Base-by-base conservation (phyloP, 2,888 invertebrate species). In the Apocheima hispidaria region DNA sequence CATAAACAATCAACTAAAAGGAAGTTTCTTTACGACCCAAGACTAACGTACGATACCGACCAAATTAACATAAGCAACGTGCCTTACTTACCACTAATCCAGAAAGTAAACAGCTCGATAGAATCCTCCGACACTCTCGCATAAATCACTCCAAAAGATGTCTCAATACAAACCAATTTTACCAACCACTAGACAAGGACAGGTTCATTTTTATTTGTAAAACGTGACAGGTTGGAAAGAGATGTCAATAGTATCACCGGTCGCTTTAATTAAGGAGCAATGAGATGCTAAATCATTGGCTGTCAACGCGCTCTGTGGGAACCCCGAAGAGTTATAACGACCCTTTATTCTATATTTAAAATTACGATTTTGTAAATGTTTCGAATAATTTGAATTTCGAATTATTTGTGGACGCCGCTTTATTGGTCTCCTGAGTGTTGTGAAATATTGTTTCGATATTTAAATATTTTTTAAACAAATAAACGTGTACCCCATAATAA, bases 291-390 rank as follows among this genome's bases (percentile, higher is more conserved):
- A 92, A 92, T 92, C 92, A 92, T 90, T 85, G 76, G 82, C 86
- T 89, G 92, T 92, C 92, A 82, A 84, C 91, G 91, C 87, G 78
- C 92, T 88, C 92, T 88, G 90, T 91, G 91, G 92, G 92, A 90
- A 90, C 86, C 83, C 86, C 77, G 77, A 86, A 92, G 92, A 92
- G 86, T 91, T 92, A 92, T 92, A 84, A 83, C 51, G 84, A 79
- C 80, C 84, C 88, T 90, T 89, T 91, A 91, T 92, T 91, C 90
- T 92, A 92, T 90, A 90, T 92, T 92, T 91, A 88, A 90, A 91
- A 90, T 91, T 92, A 91, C 87, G 87, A 87, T 89, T 88, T 86
- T 82, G 90, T 88, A 83, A 87, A 88, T 81, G 84, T 81, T 84
- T 83, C 78, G 86, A 87, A 90, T 91, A 83, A 85, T 88, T 90